A percentile compares a stretch with the other conserved stretches of the same genome.
phyloP scores from a whole-genome alignment of 2,797 vertebrate species.

The Pterois miles region DNA sequence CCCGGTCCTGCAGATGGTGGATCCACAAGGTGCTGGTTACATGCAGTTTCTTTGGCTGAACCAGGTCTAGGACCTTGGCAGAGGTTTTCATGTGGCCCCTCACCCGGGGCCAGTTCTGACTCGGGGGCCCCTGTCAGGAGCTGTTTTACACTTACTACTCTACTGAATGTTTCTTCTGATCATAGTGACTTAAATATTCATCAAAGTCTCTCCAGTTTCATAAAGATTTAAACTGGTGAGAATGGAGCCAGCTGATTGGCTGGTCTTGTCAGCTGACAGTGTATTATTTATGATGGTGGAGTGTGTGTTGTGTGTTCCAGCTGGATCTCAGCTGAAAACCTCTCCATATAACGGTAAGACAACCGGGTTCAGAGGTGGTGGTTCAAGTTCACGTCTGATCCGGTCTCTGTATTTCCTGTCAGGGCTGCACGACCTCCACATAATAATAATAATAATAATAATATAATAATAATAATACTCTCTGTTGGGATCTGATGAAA shows the following conservation, averaged over 20 bases:
- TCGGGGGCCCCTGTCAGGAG: no score
- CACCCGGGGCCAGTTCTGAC: no score
- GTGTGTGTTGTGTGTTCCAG: slow-evolving; percentile 42
- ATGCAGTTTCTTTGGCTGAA: no score
- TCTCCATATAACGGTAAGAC: slow-evolving; percentile 72
- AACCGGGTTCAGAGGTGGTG: slow-evolving; percentile 36
- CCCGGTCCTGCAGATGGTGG: no score
- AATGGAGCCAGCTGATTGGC: background rate
- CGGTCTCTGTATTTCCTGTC: slow-evolving; percentile 5
- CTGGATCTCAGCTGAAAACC: slow-evolving; percentile 45
- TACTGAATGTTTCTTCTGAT: no score
- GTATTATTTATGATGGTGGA: background rate
- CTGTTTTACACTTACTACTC: no score
- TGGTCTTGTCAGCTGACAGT: background rate
- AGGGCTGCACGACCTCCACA: slow-evolving; percentile 4
- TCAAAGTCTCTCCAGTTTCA: no score
- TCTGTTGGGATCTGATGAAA: background rate
- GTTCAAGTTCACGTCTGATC: slow-evolving; percentile 9
- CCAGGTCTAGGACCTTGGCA: no score
- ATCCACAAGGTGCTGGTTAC: no score
- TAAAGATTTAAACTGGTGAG: background rate
- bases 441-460: background rate
- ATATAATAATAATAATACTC: no score
- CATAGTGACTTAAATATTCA: no score
- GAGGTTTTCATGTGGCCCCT: no score